Evolutionary conservation across 2,888 invertebrate species (phyloP).

Genomic region (Halictus quadricinctus): DNA sequence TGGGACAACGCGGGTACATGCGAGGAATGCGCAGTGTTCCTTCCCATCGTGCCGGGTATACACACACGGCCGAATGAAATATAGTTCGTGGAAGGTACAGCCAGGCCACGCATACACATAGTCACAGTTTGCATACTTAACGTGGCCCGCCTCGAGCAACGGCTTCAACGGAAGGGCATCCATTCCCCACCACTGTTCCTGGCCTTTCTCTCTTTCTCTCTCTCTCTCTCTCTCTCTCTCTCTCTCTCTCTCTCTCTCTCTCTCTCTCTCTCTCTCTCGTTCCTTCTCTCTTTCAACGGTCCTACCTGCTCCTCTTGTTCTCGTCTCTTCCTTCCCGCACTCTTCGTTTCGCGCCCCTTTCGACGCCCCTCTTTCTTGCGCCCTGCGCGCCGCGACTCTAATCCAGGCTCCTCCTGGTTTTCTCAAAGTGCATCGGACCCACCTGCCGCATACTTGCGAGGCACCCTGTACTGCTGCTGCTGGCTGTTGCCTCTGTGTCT

Average conservation of each 20-base stretch:
- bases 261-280: neutral
- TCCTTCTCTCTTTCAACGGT: neutral
- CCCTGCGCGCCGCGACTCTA: constrained; percentile 17
- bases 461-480: neutral
- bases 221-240: constrained; percentile 2
- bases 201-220: constrained; percentile 1
- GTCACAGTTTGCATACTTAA: constrained; percentile 63
- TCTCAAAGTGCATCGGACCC: constrained; percentile 14
- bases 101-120: constrained; percentile 28
- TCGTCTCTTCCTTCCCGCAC: neutral
- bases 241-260: no score
- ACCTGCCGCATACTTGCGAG: constrained; percentile 53
- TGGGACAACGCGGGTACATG: constrained; percentile 46
- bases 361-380: neutral
- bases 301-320: neutral
- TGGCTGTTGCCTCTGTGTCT: neutral
- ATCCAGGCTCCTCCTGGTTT: constrained; percentile 25
- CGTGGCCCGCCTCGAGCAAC: constrained; percentile 41
- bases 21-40: constrained; percentile 52
- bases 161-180: constrained; percentile 48
- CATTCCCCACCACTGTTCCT: neutral
- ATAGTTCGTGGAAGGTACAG: constrained; percentile 65
- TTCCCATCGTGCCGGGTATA: constrained; percentile 46
- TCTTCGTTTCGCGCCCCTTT: constrained; percentile 19
- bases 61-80: constrained; percentile 57